Base-by-base conservation (phyloP, 1,140 invertebrate species). In the Neodiprion pinetum region DNA sequence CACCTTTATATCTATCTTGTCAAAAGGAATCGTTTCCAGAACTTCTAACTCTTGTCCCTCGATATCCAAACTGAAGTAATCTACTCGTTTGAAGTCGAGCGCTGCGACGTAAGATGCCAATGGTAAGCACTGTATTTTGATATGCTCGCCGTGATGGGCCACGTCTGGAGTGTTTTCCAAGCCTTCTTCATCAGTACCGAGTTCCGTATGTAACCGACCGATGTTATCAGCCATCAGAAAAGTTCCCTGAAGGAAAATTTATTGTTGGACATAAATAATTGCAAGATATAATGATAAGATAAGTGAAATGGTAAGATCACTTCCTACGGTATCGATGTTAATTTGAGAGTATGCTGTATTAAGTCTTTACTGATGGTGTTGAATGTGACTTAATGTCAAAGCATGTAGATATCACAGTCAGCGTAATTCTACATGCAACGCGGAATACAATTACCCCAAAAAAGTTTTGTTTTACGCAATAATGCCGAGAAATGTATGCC, bases 41-140 rank as follows among this genome's bases (percentile, higher is more conserved):
- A 91, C 88, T 74, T 91, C 86, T 10, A 91, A 79, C 77, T 91
- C 91, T 70, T 85, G 85, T 28, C 90, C 90, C 80, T 91, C 91
- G 7, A 91, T 81, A 76, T 90, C 90, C 11, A 90, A 82, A 78
- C 88, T 90, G 48, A 90, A 88, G 77, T 90, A 90, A 81, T 90
- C 85, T 5, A 90, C 77, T 3, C 82, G 80, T 14, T 81, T 84
- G 7, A 85, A 66, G 67, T 86, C 87, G 9, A 89, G 78, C 9
- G 90, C 90, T 14, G 86, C 76, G 21, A 91, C 79, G 67, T 90
- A 86, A 9, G 90, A 85, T 65, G 84, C 87, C 0, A 91, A 79
- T 9, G 91, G 90, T 73, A 91, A 88, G 78, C 91, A 91, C 75
- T 91, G 90, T 10, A 91, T 88, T 23, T 82, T 73, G 4, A 86